Evolutionary conservation across 2,113 vertebrate genomes (phyloP).

Genomic region (Neogobius melanostomus): DNA sequence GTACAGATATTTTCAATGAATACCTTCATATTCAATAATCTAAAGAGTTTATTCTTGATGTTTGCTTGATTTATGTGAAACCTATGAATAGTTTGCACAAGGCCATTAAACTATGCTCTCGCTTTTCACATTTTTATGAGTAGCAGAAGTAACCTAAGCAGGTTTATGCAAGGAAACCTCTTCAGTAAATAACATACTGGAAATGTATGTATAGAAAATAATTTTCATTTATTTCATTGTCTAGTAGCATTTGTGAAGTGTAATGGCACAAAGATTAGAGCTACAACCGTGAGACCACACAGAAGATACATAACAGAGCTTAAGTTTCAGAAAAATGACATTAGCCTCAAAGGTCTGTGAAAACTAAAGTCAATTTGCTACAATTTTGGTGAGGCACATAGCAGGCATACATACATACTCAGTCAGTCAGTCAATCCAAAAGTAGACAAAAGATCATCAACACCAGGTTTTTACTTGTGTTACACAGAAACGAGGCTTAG

Average conservation of each 20-base stretch:
- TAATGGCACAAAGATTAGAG: constrained; percentile 35
- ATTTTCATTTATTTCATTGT: constrained; percentile 55
- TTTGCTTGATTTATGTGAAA: not conserved
- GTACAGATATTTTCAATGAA: too few relatives aligned
- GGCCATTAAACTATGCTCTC: not conserved
- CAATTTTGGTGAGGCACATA: constrained; percentile 21
- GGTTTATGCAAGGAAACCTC: not conserved
- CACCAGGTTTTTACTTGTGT: constrained; percentile 4
- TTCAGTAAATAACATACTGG: not conserved
- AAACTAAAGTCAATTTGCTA: constrained; percentile 12
- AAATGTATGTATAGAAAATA: constrained; percentile 39
- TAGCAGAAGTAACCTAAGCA: too few relatives aligned
- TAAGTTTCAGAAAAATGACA: not conserved
- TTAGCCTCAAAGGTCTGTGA: not conserved
- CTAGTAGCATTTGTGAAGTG: constrained; percentile 22
- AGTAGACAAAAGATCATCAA: constrained; percentile 20
- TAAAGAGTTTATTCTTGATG: not conserved
- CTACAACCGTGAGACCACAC: constrained; percentile 12
- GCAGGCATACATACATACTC: constrained; percentile 21
- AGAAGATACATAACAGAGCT: constrained; percentile 16
- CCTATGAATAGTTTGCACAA: not conserved
- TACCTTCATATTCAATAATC: too few relatives aligned
- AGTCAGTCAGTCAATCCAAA: constrained; percentile 2
- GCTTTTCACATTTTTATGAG: too few relatives aligned
- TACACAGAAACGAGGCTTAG: not conserved